Percentiles rank a stretch among this genome's conserved stretches.
Evolutionary conservation across 1,140 invertebrate species (phyloP).

Genomic region (Hestina assimilis): DNA sequence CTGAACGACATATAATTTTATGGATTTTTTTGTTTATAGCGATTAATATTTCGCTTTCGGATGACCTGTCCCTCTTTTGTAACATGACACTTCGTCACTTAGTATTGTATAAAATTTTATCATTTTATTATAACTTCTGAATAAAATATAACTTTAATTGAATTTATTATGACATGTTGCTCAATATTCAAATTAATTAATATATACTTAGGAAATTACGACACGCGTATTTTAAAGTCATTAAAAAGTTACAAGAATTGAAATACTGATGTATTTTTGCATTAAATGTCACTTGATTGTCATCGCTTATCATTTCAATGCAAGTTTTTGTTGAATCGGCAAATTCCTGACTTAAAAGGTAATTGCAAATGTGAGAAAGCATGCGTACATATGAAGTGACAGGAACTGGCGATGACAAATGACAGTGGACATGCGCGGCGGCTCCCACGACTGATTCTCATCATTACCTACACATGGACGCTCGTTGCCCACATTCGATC

Average conservation of each 20-base stretch:
- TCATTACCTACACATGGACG: constrained; percentile 57
- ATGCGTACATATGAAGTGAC: constrained; percentile 58
- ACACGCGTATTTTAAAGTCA: constrained; percentile 17
- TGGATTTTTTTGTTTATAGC: constrained; percentile 42
- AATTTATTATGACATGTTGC: constrained; percentile 29
- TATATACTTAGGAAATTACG: constrained; percentile 26
- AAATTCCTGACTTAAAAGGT: constrained; percentile 65
- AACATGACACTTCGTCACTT: constrained; percentile 48
- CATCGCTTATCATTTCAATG: constrained; percentile 31
- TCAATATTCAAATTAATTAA: constrained; percentile 28
- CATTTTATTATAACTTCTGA: constrained; percentile 7
- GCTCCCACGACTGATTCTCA: constrained; percentile 62
- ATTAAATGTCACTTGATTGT: constrained; percentile 38
- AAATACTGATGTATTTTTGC: constrained; percentile 7
- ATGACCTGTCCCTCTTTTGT: constrained; percentile 42
- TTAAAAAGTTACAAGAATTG: constrained; percentile 12
- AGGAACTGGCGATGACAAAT: constrained; percentile 71
- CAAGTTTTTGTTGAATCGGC: constrained; percentile 53
- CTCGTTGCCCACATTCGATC: constrained; percentile 40
- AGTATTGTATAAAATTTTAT: constrained; percentile 28
- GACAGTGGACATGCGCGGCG: constrained; percentile 47
- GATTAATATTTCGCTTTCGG: constrained; percentile 46
- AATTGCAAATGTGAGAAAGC: constrained; percentile 69
- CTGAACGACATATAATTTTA: constrained; percentile 47
- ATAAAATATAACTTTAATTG: constrained; percentile 26